Base-by-base conservation (phyloP, 2,888 invertebrate genomes). In the Diarsia dahlii region DNA sequence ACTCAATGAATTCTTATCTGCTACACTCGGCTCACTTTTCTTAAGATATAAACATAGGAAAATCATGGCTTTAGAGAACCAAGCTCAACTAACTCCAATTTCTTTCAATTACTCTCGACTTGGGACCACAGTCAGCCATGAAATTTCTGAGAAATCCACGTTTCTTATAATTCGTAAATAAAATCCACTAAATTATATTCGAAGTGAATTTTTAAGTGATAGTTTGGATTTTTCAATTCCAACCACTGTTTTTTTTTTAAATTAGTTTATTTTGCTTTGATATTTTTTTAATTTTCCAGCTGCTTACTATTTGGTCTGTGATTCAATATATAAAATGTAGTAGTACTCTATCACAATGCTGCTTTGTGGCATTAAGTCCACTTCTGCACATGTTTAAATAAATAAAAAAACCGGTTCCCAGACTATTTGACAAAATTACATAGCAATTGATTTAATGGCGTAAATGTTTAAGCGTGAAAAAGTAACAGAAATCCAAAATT, bases 1-100 rank as follows among this genome's bases (percentile, higher is more conserved):
- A 48, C 58, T 60, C 64, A 48, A 81, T 81, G 65, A 56, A 72
- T 84, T 72, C 76, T 83, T 71, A 71, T 84, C 78, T 75, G 39
- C 23, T 10, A 39, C 64, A 70, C 74, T 69, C 64, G 39, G 73
- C 9, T 18, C 23, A 28, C 23, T 48, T 76, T 71, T 46, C 46
- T 54, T 9, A 10, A 68, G 64, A 67, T 46, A 82, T 82, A 84
- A 84, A 82, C 62, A 71, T 76, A 52, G 28, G 10, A 67, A 67
- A 74, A 56, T 81, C 76, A 81, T 76, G 74, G 72, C 64, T 68
- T 12, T 3, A 60, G 71, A 80, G 63, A 74, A 28, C 52, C 5
- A 3, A 60, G 48, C 72, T 71, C 20, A 79, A 74, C 71, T 81
- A 64, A 84, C 67, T 84, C 12, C 67, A 69, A 72, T 76, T 73